Conservation (phyloP, 1,140 invertebrate genomes). For the Drosophila paulistorum region DNA sequence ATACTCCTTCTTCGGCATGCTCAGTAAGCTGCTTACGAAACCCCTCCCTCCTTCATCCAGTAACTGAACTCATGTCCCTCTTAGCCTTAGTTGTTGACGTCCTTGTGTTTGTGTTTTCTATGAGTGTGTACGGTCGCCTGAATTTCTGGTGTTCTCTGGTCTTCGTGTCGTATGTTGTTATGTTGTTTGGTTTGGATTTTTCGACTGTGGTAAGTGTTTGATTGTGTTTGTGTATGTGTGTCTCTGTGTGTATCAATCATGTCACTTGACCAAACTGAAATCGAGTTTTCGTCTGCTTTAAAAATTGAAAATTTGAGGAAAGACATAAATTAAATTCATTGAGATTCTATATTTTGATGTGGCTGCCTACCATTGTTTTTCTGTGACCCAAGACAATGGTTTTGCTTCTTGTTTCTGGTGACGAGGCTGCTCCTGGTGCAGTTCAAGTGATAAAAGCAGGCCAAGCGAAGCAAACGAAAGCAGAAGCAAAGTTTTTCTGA, state of each 20-base stretch:
- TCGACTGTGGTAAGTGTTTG: conserved; percentile 6
- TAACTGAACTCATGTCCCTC: conserved; percentile 1
- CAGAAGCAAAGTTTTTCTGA: conserved; percentile 5
- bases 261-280: conserved; percentile 77
- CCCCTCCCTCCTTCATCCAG: not conserved
- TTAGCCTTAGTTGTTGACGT: not conserved
- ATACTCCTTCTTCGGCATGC: not conserved
- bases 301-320: conserved; percentile 36
- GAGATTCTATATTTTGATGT: conserved; percentile 46
- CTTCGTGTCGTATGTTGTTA: conserved; percentile 8
- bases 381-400: conserved; percentile 24
- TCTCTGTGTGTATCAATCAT: conserved; percentile 65
- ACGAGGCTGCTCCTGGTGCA: conserved; percentile 27
- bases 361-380: conserved; percentile 52
- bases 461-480: conserved; percentile 25
- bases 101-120: not conserved
- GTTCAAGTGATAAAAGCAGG: conserved; percentile 52
- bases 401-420: conserved; percentile 25
- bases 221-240: conserved; percentile 15
- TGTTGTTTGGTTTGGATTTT: conserved; percentile 8
- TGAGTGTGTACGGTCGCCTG: not conserved
- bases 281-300: conserved; percentile 58
- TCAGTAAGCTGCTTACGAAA: conserved; percentile 1
- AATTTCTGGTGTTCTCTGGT: not conserved
- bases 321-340: conserved; percentile 52